These are phyloP conservation scores for Prosopocoilus inquinatus DNA, from an alignment of 2,888 invertebrate species.

Conservation along the genomic window DNA sequence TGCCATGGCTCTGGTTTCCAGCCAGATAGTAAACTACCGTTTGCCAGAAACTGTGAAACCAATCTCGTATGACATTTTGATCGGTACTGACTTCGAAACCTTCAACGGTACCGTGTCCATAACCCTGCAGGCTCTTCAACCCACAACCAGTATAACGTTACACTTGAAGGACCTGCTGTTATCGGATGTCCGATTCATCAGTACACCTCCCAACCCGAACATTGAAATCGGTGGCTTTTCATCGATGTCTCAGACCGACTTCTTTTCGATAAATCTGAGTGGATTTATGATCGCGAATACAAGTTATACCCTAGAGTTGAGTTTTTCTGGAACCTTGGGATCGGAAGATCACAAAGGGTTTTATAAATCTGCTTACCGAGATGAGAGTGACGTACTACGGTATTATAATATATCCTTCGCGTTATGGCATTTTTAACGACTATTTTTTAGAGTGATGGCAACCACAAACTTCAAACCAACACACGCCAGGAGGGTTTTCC, in stretches of 20 bases:
- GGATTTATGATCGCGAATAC: too few species aligned
- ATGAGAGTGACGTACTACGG: constrained; percentile 9
- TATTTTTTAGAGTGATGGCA: constrained; percentile 12
- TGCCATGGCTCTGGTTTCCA: too few species aligned
- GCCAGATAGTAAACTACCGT: neutral
- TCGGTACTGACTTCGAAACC: constrained; percentile 13
- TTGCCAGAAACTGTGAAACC: constrained; percentile 21
- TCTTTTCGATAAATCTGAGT: too few species aligned
- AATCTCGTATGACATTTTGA: constrained; percentile 14
- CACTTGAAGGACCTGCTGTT: constrained; percentile 9
- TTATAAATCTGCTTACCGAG: constrained; percentile 13
- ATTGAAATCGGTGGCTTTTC: too few species aligned
- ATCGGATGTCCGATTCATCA: too few species aligned
- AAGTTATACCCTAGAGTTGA: too few species aligned
- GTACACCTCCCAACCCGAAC: too few species aligned
- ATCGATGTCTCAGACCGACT: too few species aligned
- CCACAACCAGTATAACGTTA: constrained; percentile 18
- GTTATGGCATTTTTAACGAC: neutral
- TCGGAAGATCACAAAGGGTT: constrained; percentile 7
- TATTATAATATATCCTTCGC: neutral
- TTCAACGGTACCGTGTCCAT: constrained; percentile 22
- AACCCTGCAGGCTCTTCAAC: neutral
- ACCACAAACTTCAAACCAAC: constrained; percentile 18
- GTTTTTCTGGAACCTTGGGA: neutral
- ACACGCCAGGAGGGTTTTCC: constrained; percentile 66